Base-by-base conservation (phyloP, 2,797 vertebrate species). In the Psittacula derbiana region DNA sequence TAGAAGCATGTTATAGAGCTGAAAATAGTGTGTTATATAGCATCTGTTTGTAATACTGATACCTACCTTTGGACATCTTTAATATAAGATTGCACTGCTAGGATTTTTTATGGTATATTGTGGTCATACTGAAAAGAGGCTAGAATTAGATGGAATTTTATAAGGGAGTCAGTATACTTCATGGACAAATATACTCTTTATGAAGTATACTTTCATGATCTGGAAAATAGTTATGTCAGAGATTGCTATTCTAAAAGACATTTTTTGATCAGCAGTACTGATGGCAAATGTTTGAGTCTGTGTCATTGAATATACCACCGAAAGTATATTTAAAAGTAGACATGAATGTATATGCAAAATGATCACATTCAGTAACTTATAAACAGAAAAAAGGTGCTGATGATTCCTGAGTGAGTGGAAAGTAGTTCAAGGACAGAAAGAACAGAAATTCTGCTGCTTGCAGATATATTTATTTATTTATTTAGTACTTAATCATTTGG, bases 401-500 rank as follows among this genome's bases (percentile, higher is more conserved):
- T 88, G 82, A 88, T 94, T 81, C 58, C 69, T 23, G 25, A 90
- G 62, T 65, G 64, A 43, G 38, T 52, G 85, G 10, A 78, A 94
- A 93, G 86, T 30, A 86, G 70, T 86, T 88, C 96, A 95, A 88
- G 80, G 86, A 64, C 86, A 58, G 47, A 92, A 92, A 78, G 80
- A 87, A 53, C 57, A 67, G 67, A 90, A 94, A 91, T 79, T 73
- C 61, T 86, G 67, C 33, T 85, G 43, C 86, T 92, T 67, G 47
- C 58, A 64, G 66, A 60, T 38, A 38, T 38, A 38, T 92, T 88
- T 84, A 66, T 75, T 75, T 91, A 87, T 74, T 74, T 86, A 86
- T 92, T 80, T 90, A 72, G 52, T 6, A 14, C 65, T 72, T 86
- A 92, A 80, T 93, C 46, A 79, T 85, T 89, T 57, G 47, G 67